phyloP scores from a whole-genome alignment of 2,113 vertebrate species.

The Paratilapia polleni region DNA sequence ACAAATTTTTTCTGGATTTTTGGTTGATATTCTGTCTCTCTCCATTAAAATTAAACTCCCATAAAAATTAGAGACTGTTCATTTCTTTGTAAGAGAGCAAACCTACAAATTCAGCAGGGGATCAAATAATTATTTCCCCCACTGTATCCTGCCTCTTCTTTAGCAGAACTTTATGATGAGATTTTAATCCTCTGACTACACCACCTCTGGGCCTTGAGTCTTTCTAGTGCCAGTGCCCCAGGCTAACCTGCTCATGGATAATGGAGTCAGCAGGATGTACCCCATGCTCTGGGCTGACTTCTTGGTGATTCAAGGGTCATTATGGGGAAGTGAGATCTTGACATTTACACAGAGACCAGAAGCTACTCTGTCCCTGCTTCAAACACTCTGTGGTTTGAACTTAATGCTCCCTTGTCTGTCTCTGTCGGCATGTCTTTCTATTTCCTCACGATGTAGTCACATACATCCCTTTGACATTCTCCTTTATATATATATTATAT shows the following conservation, averaged over 20 bases:
- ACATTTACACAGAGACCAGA: slow-evolving; percentile 57
- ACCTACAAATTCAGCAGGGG: no score
- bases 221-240: slow-evolving; percentile 25
- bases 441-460: not conserved
- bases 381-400: slow-evolving; percentile 28
- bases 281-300: slow-evolving; percentile 38
- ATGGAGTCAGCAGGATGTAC: slow-evolving; percentile 49
- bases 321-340: slow-evolving; percentile 54
- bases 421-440: not conserved
- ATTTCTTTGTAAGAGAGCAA: no score
- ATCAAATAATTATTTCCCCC: no score
- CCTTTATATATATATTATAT: not conserved
- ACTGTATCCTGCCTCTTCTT: slow-evolving; percentile 5
- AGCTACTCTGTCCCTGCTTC: not conserved
- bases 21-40: no score
- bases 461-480: not conserved
- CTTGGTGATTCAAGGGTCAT: slow-evolving; percentile 62
- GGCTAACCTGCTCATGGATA: slow-evolving; percentile 35
- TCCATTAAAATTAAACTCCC: no score
- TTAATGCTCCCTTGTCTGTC: slow-evolving; percentile 7
- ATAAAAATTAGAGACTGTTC: no score
- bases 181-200: slow-evolving; percentile 49
- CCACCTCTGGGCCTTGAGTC: slow-evolving; percentile 30
- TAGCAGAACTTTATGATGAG: slow-evolving; percentile 25
- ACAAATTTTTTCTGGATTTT: no score